A percentile compares a stretch with the other conserved stretches of the same genome.
These are phyloP conservation scores for Engystomops pustulosus DNA, from an alignment of 2,113 vertebrate genomes.

Conservation along the genomic window DNA sequence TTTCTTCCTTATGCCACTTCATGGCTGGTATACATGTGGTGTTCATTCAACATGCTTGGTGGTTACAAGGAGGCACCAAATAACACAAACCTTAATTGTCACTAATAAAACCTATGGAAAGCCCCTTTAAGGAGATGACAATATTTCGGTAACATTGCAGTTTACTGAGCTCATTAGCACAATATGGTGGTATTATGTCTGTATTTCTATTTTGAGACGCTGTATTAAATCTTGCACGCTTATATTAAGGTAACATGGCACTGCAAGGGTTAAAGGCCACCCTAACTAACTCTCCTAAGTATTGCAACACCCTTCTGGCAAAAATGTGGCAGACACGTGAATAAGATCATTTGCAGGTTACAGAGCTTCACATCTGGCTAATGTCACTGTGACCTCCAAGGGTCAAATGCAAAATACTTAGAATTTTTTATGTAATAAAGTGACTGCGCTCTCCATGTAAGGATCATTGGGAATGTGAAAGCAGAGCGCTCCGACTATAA, in stretches of 20 bases:
- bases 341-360: conserved; percentile 41
- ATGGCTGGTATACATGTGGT: too few relatives aligned
- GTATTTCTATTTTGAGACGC: too few relatives aligned
- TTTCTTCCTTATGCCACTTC: too few relatives aligned
- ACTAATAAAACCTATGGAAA: too few relatives aligned
- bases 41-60: too few relatives aligned
- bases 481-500: neutral
- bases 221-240: neutral
- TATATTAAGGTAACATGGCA: neutral
- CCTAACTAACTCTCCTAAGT: neutral
- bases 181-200: too few relatives aligned
- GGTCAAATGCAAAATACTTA: neutral
- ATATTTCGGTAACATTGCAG: too few relatives aligned
- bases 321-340: conserved; percentile 33
- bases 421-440: neutral
- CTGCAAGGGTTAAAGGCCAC: neutral
- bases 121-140: too few relatives aligned
- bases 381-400: conserved; percentile 23
- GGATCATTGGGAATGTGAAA: neutral
- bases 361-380: conserved; percentile 39
- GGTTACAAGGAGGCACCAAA: too few relatives aligned
- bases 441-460: neutral
- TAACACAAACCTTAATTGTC: too few relatives aligned
- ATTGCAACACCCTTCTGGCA: conserved; percentile 32
- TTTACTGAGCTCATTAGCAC: too few relatives aligned